These are phyloP conservation scores for Zaprionus gabonicus DNA, from an alignment of 1,140 invertebrate species.

Conservation along the genomic window DNA sequence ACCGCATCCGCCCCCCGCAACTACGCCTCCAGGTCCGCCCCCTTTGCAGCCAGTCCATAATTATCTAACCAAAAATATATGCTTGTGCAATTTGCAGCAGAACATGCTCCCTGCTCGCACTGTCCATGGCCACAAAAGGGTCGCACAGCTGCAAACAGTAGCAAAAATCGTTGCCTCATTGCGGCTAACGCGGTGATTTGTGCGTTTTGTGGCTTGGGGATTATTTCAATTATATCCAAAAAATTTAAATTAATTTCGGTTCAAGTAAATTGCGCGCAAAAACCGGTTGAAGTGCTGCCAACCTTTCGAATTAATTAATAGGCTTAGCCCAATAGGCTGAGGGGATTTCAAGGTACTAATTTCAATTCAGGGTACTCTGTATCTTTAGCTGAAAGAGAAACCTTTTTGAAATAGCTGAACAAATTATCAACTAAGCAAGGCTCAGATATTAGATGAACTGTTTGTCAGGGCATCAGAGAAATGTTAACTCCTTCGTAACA, in stretches of 20 bases:
- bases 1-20: constrained; percentile 56
- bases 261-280: neutral
- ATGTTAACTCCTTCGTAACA: neutral
- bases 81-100: constrained; percentile 39
- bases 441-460: neutral
- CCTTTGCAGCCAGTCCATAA: constrained; percentile 49
- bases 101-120: constrained; percentile 17
- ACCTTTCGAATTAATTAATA: neutral
- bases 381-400: neutral
- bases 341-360: neutral
- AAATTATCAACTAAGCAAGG: neutral
- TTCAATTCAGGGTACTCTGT: neutral
- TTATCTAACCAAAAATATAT: constrained; percentile 71
- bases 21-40: neutral
- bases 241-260: neutral
- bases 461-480: neutral
- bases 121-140: constrained; percentile 28
- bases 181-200: constrained; percentile 32
- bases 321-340: neutral
- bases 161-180: constrained; percentile 19
- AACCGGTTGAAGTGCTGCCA: neutral
- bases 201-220: constrained; percentile 19
- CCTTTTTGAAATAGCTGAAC: neutral
- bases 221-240: constrained; percentile 27
- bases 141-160: constrained; percentile 36